Percentiles rank a stretch among this genome's conserved stretches.
These are phyloP conservation scores for Heliconius aoede DNA, from an alignment of 2,888 invertebrate species.

Conservation along the genomic window DNA sequence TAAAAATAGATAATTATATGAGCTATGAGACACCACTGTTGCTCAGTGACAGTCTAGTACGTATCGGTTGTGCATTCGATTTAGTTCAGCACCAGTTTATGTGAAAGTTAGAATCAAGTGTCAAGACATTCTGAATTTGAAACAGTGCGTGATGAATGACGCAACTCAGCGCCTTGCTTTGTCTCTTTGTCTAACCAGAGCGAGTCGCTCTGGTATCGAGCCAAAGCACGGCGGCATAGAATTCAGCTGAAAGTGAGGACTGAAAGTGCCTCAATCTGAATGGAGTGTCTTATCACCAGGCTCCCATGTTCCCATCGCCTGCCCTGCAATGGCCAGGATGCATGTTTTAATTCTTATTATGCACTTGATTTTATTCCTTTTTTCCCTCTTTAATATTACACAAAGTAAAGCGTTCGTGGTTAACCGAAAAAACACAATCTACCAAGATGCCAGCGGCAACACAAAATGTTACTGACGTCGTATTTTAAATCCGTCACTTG, in stretches of 20 bases:
- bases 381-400: background rate
- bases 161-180: background rate
- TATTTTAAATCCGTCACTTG: conserved; percentile 27
- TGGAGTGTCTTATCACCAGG: background rate
- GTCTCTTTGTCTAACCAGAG: background rate
- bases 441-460: conserved; percentile 26
- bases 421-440: conserved; percentile 30
- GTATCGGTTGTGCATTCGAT: no score
- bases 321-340: background rate
- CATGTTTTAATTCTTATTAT: background rate
- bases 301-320: background rate
- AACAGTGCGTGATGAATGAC: background rate
- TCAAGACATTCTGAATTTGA: no score
- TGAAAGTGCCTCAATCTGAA: background rate
- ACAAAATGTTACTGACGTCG: conserved; percentile 25
- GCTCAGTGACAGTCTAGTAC: background rate
- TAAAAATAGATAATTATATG: conserved; percentile 22
- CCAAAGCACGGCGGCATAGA: background rate
- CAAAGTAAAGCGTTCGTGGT: conserved; percentile 7
- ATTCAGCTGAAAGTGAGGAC: background rate
- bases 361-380: background rate
- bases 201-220: background rate
- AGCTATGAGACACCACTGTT: background rate
- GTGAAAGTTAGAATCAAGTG: no score
- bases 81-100: no score